phyloP scores from a whole-genome alignment of 2,113 vertebrate species.

The Vombatus ursinus region DNA sequence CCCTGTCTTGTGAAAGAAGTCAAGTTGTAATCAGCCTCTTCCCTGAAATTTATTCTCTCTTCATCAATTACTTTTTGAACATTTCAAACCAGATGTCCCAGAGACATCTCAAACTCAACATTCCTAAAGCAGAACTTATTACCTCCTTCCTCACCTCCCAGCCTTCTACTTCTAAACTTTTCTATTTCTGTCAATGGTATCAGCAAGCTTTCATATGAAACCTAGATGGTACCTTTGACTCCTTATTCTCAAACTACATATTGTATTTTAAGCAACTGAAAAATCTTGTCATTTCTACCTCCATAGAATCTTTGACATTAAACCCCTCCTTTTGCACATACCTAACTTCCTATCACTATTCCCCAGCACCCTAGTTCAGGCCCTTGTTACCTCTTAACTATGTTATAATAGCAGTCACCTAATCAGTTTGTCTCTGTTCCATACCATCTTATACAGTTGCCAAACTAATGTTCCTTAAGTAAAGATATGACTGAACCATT shows the following conservation, averaged over 20 bases:
- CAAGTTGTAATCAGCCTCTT: background rate
- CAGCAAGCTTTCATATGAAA: background rate
- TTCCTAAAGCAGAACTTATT: background rate
- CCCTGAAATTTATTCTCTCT: background rate
- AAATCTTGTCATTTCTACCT: background rate
- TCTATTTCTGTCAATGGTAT: background rate
- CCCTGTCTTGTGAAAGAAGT: background rate
- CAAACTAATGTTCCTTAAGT: background rate
- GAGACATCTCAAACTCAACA: too few relatives aligned
- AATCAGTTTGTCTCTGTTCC: background rate
- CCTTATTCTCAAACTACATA: background rate
- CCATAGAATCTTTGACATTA: background rate
- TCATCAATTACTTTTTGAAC: background rate
- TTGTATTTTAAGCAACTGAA: background rate
- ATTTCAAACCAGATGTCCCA: background rate
- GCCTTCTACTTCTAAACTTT: background rate
- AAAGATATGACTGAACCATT: background rate
- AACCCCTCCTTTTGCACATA: background rate
- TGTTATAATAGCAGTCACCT: background rate
- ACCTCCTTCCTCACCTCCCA: background rate
- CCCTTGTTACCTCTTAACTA: background rate
- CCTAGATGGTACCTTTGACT: background rate
- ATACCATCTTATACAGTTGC: background rate
- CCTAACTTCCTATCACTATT: background rate
- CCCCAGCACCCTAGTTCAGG: background rate